Conservation (phyloP, 2,888 invertebrate species). For the Plagiodera versicolora region DNA sequence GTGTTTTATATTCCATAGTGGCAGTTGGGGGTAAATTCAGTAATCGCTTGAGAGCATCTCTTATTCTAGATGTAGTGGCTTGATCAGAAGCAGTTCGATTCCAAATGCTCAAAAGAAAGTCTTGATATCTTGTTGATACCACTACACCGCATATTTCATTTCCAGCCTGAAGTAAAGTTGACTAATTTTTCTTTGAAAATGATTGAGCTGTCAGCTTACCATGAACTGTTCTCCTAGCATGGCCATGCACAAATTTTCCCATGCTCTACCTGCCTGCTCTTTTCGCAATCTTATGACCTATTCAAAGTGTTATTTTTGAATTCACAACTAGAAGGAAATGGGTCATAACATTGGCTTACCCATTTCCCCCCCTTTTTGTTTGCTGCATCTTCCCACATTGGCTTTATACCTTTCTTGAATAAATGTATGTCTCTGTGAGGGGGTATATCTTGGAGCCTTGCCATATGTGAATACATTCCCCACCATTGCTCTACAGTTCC, state of each 20-base stretch:
- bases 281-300: conserved; percentile 85
- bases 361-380: conserved; percentile 98
- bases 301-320: conserved; percentile 28
- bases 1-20: conserved; percentile 92
- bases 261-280: conserved; percentile 91
- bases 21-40: conserved; percentile 91
- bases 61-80: conserved; percentile 84
- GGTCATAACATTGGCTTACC: conserved; percentile 60
- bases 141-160: conserved; percentile 98
- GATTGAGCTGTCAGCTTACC: conserved; percentile 8
- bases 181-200: neutral
- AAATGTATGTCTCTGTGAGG: conserved; percentile 93
- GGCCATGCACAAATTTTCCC: conserved; percentile 98
- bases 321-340: neutral
- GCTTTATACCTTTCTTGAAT: conserved; percentile 97
- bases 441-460: conserved; percentile 85
- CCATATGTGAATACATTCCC: conserved; percentile 90
- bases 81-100: conserved; percentile 92
- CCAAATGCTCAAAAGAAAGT: conserved; percentile 96
- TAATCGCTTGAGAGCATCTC: conserved; percentile 92
- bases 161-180: conserved; percentile 61
- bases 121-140: conserved; percentile 92
- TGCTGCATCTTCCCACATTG: conserved; percentile 99
- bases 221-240: conserved; percentile 99
- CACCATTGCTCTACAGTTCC: conserved; percentile 97